Conservation (phyloP, 2,113 vertebrate genomes). For the Zeus faber region DNA sequence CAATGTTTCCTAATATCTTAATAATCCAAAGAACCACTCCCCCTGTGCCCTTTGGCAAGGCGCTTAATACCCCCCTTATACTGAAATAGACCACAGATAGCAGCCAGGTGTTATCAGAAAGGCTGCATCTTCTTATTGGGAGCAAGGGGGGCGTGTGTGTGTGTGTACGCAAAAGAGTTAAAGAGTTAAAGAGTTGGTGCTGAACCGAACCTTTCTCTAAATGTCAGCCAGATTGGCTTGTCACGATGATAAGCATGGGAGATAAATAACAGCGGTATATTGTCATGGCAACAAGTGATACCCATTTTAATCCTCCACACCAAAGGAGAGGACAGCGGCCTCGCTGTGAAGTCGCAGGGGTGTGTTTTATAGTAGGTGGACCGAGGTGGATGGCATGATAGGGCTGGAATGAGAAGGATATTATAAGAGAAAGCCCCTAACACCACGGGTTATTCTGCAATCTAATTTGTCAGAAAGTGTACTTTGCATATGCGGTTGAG, state of each 20-base stretch:
- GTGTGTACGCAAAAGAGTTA: too few species aligned
- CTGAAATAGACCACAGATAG: conserved; percentile 9
- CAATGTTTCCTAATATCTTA: not conserved
- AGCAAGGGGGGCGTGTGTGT: too few species aligned
- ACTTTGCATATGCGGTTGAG: too few species aligned
- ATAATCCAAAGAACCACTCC: conserved; percentile 13
- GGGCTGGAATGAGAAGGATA: not conserved
- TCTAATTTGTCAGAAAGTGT: too few species aligned
- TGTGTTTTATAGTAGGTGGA: too few species aligned
- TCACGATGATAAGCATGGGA: conserved; percentile 47
- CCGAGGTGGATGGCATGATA: not conserved
- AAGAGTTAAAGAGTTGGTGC: conserved; percentile 25
- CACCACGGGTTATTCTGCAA: not conserved
- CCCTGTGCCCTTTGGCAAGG: conserved; percentile 22
- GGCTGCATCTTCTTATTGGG: conserved; percentile 8
- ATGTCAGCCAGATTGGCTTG: conserved; percentile 54
- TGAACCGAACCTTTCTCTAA: conserved; percentile 58
- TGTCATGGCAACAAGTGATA: conserved; percentile 52
- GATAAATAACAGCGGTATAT: conserved; percentile 50
- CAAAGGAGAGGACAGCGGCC: not conserved
- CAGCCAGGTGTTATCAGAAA: conserved; percentile 8
- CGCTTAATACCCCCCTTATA: conserved; percentile 7
- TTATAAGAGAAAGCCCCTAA: conserved; percentile 17
- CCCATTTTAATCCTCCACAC: conserved; percentile 8
- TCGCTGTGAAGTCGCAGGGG: too few species aligned